phyloP scores from a whole-genome alignment of 2,113 vertebrate genomes.

The Aix galericulata region DNA sequence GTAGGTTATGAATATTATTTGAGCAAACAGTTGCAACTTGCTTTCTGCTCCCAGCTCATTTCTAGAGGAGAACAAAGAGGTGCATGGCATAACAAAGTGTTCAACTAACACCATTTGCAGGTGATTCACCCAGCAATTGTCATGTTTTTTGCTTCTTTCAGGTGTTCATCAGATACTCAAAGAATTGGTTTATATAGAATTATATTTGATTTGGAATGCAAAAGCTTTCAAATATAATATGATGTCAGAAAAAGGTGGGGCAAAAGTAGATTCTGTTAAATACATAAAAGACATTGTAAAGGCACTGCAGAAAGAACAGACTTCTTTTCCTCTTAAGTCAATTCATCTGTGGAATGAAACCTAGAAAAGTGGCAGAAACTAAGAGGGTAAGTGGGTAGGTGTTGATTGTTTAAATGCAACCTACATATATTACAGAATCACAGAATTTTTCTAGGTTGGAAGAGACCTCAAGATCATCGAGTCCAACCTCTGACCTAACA shows the following conservation, averaged over 20 bases:
- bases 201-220: background rate
- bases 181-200: background rate
- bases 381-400: background rate
- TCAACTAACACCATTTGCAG: background rate
- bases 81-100: background rate
- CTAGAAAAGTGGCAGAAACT: background rate
- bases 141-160: background rate
- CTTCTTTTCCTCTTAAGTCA: background rate
- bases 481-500: too few relatives aligned
- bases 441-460: too few relatives aligned
- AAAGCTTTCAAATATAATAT: fast-evolving
- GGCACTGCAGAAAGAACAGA: background rate
- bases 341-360: background rate
- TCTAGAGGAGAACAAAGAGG: background rate
- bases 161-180: background rate
- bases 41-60: background rate
- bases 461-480: too few relatives aligned
- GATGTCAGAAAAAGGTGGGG: background rate
- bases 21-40: background rate
- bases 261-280: background rate
- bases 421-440: too few relatives aligned
- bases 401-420: background rate
- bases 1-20: conserved; percentile 35
- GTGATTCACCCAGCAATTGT: background rate
- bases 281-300: background rate